Evolutionary conservation across 2,797 vertebrate species (phyloP).

Genomic region (Morelia viridis): DNA sequence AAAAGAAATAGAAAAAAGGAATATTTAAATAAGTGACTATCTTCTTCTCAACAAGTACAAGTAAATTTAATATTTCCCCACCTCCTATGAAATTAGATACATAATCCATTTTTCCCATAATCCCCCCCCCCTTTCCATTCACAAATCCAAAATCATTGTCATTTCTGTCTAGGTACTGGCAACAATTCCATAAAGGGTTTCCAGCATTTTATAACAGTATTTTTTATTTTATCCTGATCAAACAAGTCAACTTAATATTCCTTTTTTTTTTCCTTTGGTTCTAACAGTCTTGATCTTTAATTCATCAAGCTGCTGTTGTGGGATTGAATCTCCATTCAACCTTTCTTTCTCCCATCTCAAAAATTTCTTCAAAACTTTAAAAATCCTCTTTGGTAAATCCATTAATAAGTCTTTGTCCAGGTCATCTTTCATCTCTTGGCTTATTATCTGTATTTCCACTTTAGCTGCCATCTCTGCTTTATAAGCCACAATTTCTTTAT

Average conservation of each 20-base stretch:
- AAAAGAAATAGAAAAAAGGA: not conserved
- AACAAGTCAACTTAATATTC: not conserved
- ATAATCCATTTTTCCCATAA: not conserved
- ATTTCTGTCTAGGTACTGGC: not conserved
- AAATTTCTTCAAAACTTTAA: not conserved
- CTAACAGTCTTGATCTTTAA: not conserved
- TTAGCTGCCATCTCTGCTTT: not conserved
- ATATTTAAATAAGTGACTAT: not conserved
- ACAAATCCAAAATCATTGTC: not conserved
- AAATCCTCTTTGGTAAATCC: not conserved
- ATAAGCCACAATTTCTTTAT: not conserved
- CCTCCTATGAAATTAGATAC: not conserved
- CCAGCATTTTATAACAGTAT: not conserved
- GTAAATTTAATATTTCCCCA: not conserved
- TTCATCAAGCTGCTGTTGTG: not conserved
- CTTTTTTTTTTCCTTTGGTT: no score
- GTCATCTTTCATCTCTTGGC: not conserved
- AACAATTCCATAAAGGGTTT: not conserved
- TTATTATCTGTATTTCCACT: not conserved
- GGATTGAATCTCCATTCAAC: not conserved
- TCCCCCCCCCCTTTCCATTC: not conserved
- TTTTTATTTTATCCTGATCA: not conserved
- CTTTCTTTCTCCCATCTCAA: not conserved
- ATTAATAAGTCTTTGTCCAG: not conserved
- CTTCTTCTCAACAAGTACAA: not conserved